Evolutionary conservation across 1,140 invertebrate species (phyloP).

Genomic region (Drosophila eugracilis): DNA sequence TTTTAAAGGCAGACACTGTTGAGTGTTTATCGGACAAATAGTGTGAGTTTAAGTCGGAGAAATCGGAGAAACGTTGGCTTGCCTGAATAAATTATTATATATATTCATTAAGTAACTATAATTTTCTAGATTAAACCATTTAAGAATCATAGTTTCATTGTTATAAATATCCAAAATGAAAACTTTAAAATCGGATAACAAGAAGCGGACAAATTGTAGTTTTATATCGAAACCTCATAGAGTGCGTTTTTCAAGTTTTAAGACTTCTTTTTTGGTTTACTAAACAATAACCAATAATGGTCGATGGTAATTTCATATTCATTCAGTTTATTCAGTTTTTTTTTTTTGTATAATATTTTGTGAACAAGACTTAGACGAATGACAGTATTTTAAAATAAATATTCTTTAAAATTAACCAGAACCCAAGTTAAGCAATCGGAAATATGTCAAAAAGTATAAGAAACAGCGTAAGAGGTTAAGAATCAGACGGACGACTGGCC

Average conservation of each 20-base stretch:
- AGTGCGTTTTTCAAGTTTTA: conserved; percentile 10
- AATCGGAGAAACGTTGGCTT: background rate
- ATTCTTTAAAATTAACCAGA: background rate
- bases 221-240: conserved; percentile 7
- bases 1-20: background rate
- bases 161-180: background rate
- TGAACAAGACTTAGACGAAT: too few species aligned
- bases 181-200: background rate
- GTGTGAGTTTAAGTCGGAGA: too few species aligned
- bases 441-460: background rate
- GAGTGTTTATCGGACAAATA: background rate
- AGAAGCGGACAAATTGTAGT: background rate
- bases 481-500: background rate
- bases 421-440: conserved; percentile 14
- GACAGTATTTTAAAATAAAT: too few species aligned
- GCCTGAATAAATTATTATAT: background rate
- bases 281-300: background rate
- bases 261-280: background rate
- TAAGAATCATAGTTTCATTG: background rate
- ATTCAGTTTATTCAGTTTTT: too few species aligned
- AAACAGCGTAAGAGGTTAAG: too few species aligned
- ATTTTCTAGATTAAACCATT: background rate
- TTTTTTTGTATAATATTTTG: background rate
- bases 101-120: background rate
- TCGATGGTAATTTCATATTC: too few species aligned